phyloP scores from a whole-genome alignment of 1,140 invertebrate species.

The Atopsyche davidsoni region DNA sequence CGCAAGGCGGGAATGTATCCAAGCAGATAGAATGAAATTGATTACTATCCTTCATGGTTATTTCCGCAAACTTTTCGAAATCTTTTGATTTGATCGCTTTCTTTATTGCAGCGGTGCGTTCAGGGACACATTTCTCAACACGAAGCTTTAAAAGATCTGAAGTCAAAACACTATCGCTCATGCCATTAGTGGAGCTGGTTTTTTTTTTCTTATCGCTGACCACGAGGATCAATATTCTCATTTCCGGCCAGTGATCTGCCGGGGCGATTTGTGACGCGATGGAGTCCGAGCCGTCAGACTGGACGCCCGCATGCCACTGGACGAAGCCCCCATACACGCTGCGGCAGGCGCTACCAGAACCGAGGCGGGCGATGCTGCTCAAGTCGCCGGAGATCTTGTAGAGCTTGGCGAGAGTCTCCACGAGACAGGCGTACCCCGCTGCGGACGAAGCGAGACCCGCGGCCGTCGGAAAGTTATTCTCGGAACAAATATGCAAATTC shows the following conservation, averaged over 20 bases:
- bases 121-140: conserved; percentile 64
- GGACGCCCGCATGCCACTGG: conserved; percentile 73
- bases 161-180: conserved; percentile 77
- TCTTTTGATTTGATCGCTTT: conserved; percentile 73
- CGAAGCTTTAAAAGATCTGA: conserved; percentile 78
- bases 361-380: conserved; percentile 76
- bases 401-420: conserved; percentile 67
- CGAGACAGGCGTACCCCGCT: conserved; percentile 91
- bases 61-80: conserved; percentile 82
- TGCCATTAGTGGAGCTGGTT: conserved; percentile 84
- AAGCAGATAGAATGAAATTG: conserved; percentile 92
- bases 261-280: conserved; percentile 70
- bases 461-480: conserved; percentile 98
- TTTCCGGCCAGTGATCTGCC: conserved; percentile 79
- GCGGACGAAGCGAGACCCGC: conserved; percentile 97
- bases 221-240: conserved; percentile 80
- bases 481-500: conserved; percentile 64
- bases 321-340: conserved; percentile 92
- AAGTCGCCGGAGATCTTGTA: conserved; percentile 76
- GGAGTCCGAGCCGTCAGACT: conserved; percentile 72
- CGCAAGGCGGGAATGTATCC: conserved; percentile 91
- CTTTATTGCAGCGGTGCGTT: conserved; percentile 62
- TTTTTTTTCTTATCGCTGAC: conserved; percentile 84
- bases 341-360: conserved; percentile 95
- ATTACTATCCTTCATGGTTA: conserved; percentile 98